These are phyloP conservation scores for Sebastolobus altivelis DNA, from an alignment of 2,797 vertebrate species.

Conservation along the genomic window DNA sequence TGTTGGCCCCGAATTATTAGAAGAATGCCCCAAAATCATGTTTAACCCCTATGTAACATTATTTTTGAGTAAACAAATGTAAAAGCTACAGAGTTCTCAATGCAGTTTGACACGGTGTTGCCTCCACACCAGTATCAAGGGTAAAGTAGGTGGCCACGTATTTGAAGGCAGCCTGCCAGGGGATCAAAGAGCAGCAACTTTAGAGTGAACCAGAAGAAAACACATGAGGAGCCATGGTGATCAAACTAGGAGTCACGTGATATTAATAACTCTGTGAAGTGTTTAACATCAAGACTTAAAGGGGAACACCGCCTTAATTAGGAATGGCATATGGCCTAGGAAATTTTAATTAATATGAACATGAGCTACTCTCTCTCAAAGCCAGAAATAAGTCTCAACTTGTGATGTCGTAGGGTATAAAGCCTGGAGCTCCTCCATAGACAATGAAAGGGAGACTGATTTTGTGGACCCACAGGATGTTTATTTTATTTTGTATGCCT, in stretches of 20 bases:
- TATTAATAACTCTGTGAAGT: neutral
- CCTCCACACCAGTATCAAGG: neutral
- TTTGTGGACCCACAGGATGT: too few relatives aligned
- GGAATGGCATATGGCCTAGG: too few relatives aligned
- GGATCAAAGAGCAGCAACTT: constrained; percentile 4
- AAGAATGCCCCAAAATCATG: neutral
- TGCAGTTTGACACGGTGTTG: neutral
- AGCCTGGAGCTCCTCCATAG: too few relatives aligned
- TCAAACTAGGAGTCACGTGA: neutral
- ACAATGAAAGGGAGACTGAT: too few relatives aligned
- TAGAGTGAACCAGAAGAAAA: neutral
- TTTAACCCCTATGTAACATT: too few relatives aligned
- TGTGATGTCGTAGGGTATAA: too few relatives aligned
- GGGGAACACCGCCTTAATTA: too few relatives aligned
- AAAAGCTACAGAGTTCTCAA: neutral
- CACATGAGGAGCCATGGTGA: neutral
- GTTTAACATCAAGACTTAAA: neutral
- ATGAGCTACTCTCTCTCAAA: too few relatives aligned
- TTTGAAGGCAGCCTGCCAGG: neutral
- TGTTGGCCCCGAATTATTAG: neutral
- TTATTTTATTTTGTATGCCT: too few relatives aligned
- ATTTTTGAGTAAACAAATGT: neutral
- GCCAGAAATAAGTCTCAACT: too few relatives aligned
- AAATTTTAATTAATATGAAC: too few relatives aligned
- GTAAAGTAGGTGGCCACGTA: neutral